phyloP scores from a whole-genome alignment of 2,888 invertebrate species.

The Cyclophora punctaria region DNA sequence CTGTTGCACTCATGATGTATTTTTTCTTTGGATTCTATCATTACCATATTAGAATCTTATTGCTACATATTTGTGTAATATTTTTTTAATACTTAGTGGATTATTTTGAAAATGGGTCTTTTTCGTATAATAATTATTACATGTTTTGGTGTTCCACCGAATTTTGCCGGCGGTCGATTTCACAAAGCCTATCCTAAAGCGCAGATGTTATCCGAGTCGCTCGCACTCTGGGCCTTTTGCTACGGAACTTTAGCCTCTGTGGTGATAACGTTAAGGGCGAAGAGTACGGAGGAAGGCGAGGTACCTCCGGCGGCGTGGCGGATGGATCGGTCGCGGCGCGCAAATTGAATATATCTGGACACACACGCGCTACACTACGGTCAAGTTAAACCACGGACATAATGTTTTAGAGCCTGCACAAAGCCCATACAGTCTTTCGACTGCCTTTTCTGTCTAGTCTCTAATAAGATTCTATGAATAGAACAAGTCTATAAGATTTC shows the following conservation, averaged over 20 bases:
- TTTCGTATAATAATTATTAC: background rate
- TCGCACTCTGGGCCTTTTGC: conserved; percentile 1
- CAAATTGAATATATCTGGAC: conserved; percentile 35
- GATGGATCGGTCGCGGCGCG: conserved; percentile 34
- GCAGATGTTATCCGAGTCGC: conserved; percentile 19
- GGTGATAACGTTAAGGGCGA: conserved; percentile 1
- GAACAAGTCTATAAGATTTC: no score
- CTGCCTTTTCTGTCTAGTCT: no score
- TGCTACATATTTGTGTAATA: no score
- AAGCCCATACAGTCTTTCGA: no score
- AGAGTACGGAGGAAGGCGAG: background rate
- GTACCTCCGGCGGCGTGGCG: conserved; percentile 23
- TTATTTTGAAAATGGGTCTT: no score
- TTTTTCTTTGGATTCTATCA: no score
- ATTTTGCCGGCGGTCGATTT: conserved; percentile 20
- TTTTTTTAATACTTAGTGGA: no score
- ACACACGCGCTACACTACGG: conserved; percentile 5
- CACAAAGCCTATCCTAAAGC: conserved; percentile 13
- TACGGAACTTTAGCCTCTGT: background rate
- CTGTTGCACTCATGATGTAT: no score
- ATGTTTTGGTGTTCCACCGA: conserved; percentile 6
- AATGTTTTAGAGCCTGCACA: no score
- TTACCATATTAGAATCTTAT: no score
- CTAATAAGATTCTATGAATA: no score
- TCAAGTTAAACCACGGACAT: no score